phyloP scores from a whole-genome alignment of 37 sponge, comb jelly and placozoan genomes.

The Mnemiopsis leidyi region DNA sequence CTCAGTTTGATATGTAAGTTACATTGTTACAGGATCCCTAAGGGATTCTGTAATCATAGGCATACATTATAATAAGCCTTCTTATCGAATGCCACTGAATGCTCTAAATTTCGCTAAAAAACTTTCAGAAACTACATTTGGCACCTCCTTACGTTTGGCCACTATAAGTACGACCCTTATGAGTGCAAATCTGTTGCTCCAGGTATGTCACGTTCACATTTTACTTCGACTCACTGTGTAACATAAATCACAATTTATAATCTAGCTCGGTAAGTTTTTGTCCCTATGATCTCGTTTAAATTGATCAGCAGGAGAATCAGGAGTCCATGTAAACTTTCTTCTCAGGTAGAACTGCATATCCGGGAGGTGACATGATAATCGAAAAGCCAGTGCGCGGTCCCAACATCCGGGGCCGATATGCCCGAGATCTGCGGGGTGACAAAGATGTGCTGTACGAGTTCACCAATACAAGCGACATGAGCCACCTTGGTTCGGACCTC shows the following conservation, averaged over 20 bases:
- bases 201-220: no score
- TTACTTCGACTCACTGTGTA: no score
- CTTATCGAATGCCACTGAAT: no score
- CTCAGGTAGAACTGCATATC: background rate
- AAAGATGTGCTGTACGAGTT: slow-evolving; percentile 34
- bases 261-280: no score
- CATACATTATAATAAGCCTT: no score
- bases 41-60: no score
- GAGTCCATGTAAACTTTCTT: no score
- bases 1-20: slow-evolving; percentile 21
- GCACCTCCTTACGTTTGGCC: background rate
- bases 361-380: background rate
- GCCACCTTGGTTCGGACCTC: slow-evolving; percentile 8
- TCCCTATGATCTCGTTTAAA: background rate
- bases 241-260: no score
- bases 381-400: slow-evolving; percentile 31
- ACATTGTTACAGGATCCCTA: no score
- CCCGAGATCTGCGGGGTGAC: slow-evolving; percentile 46
- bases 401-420: slow-evolving; percentile 43
- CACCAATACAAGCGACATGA: background rate
- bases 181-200: background rate
- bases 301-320: no score
- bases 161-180: background rate
- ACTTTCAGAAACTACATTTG: slow-evolving; percentile 13
- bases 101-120: no score